Conservation (phyloP, 2,888 invertebrate species). For the Syritta pipiens region DNA sequence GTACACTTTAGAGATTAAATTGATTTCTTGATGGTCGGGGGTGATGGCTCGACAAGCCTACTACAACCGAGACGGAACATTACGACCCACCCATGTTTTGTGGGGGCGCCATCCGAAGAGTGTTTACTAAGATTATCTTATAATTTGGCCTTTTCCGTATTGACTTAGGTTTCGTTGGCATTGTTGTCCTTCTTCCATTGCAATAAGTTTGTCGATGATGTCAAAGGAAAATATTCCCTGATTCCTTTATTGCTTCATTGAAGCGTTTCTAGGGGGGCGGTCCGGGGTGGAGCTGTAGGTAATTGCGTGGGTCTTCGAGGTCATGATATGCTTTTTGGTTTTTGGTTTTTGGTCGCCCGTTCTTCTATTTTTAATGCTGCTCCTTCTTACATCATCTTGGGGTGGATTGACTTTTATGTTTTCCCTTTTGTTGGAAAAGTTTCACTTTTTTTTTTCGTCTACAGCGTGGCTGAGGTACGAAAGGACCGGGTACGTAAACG, state of each 20-base stretch:
- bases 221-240: conserved; percentile 41
- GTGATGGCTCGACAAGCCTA: neutral
- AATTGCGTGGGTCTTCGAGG: neutral
- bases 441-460: too few relatives aligned
- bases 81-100: neutral
- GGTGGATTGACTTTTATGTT: conserved; percentile 10
- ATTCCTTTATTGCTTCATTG: conserved; percentile 42
- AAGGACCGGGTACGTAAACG: neutral
- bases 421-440: neutral
- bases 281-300: conserved; percentile 14
- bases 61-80: neutral
- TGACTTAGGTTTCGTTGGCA: conserved; percentile 20
- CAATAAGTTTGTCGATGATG: conserved; percentile 20
- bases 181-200: conserved; percentile 20
- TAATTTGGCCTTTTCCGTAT: conserved; percentile 39
- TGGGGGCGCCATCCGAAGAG: neutral
- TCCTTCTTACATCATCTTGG: conserved; percentile 13
- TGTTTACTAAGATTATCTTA: conserved; percentile 38
- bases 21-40: conserved; percentile 16
- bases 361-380: conserved; percentile 23
- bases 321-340: neutral
- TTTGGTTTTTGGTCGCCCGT: conserved; percentile 12
- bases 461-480: neutral
- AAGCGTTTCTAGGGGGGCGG: neutral
- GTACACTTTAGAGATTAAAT: conserved; percentile 43